phyloP scores from a whole-genome alignment of 1,140 invertebrate genomes.

The Anagrus nilaparvatae region DNA sequence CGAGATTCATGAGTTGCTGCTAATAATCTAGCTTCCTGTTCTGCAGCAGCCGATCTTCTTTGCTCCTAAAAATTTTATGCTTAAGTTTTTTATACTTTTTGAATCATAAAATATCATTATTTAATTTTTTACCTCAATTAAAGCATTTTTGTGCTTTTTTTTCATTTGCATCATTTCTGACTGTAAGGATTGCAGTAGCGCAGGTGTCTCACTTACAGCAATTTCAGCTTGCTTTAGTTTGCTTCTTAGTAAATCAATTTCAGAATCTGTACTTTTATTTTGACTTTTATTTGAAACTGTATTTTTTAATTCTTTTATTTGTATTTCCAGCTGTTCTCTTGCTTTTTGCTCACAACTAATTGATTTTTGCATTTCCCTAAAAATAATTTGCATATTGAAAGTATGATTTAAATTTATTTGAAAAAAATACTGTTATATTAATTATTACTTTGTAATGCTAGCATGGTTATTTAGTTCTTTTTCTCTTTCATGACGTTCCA shows the following conservation, averaged over 20 bases:
- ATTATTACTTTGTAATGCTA: constrained; percentile 48
- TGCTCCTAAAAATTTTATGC: constrained; percentile 43
- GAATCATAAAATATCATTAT: constrained; percentile 18
- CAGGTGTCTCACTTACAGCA: constrained; percentile 50
- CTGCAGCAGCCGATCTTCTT: constrained; percentile 53
- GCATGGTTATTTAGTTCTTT: constrained; percentile 66
- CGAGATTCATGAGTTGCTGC: constrained; percentile 62
- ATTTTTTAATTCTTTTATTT: constrained; percentile 42
- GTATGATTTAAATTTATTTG: not conserved
- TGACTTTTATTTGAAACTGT: constrained; percentile 42
- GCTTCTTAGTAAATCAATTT: constrained; percentile 54
- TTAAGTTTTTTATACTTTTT: not conserved
- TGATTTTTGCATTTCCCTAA: constrained; percentile 54
- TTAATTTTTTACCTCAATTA: constrained; percentile 44
- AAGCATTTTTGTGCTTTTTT: constrained; percentile 55
- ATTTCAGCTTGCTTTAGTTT: constrained; percentile 50
- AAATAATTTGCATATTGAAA: constrained; percentile 12
- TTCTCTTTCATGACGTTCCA: constrained; percentile 67
- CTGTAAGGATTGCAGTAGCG: constrained; percentile 55
- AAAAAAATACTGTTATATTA: constrained; percentile 2
- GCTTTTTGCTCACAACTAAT: constrained; percentile 48
- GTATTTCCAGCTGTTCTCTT: constrained; percentile 53
- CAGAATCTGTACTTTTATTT: constrained; percentile 49
- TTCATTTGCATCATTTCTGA: constrained; percentile 61
- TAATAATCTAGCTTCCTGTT: constrained; percentile 55